phyloP scores from a whole-genome alignment of 2,113 vertebrate genomes.

The Emydura subglobosa region DNA sequence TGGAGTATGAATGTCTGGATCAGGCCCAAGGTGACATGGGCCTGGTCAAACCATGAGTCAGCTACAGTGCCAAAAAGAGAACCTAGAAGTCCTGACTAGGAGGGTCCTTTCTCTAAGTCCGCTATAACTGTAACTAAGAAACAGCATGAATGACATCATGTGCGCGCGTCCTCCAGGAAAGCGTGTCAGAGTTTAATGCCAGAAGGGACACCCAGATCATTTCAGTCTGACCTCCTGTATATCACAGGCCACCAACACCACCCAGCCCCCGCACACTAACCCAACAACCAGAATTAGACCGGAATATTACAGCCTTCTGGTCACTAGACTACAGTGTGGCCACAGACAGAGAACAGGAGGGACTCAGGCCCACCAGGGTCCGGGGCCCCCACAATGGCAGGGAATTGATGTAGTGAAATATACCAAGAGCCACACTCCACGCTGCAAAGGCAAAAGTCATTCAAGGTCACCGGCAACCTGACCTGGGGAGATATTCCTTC shows the following conservation, averaged over 20 bases:
- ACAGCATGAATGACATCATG: neutral
- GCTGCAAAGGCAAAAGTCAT: neutral
- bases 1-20: neutral
- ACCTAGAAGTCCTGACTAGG: neutral
- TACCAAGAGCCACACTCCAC: neutral
- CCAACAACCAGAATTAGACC: neutral
- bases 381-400: neutral
- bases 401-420: too few species aligned
- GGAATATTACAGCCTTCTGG: neutral
- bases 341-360: neutral
- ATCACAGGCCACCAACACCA: neutral
- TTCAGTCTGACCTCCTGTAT: neutral
- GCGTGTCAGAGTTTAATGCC: neutral
- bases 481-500: neutral
- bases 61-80: neutral
- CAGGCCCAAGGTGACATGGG: neutral
- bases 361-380: too few species aligned
- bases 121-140: neutral
- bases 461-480: neutral
- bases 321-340: neutral
- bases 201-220: too few species aligned
- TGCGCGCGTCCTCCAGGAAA: neutral
- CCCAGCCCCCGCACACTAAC: fast-evolving
- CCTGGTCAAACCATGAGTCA: neutral
- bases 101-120: neutral